Base-by-base conservation (phyloP, 2,797 vertebrate species). In the Neosilurus mollespiculum region DNA sequence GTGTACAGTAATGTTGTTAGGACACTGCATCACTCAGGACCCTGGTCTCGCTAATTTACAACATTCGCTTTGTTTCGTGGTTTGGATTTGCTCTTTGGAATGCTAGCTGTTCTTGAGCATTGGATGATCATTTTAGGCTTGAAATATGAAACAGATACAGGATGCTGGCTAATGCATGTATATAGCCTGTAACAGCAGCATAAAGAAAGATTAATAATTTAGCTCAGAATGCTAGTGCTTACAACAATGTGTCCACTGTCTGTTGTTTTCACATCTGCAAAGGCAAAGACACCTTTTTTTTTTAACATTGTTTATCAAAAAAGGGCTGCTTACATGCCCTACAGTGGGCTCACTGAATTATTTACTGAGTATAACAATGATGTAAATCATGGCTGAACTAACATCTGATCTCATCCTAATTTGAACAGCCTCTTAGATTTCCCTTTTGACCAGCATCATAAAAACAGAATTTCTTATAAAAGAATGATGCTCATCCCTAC, bases 1-100 rank as follows among this genome's bases (percentile, higher is more conserved):
- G 51, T 56, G 78, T 58, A 69, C 51, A 37, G 51, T 69, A 69
- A 67, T 69, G 51, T 15, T 6, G 51, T 80, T 58, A 67, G 78
- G 9, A n/a, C 53, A 26, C 15, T 22, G 56, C 22, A 65, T 65
- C n/a, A n/a, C 37, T 80, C 51, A 22, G 24, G 49, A 51, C 22
- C 34, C 2, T 43, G 58, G 20, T 20, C 22, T 65, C 43, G 14
- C 18, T 49, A 37, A 22, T 78, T n/a, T 78, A 18, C 43, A 20
- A 2, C 10, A 34, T 67, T 15, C 54, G 64, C 9, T 34, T 67
- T 34, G 78, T 53, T 54, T 67, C 10, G 15, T 22, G 18, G 1
- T n/a, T 67, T 80, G 16, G 22, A 24, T 37, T 78, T 78, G 76
- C 11, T 15, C 8, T 43, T 24, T 49, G 59, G 30, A n/a, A 62